A percentile compares a stretch with the other conserved stretches of the same genome.
Conservation (phyloP, 2,113 vertebrate genomes). For the Actenoides hombroni region DNA sequence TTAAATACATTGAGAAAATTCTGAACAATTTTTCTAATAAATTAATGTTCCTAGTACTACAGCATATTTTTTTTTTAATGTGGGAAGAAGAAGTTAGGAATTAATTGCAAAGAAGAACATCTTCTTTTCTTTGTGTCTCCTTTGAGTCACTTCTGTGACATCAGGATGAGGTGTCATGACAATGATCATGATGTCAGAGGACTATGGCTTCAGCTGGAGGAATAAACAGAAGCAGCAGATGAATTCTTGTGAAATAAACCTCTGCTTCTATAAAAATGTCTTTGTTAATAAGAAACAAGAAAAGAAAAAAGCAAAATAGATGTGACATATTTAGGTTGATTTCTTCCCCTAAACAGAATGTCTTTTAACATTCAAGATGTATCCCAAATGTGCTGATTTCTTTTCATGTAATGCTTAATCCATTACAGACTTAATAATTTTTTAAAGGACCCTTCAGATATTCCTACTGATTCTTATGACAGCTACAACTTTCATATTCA, state of each 20-base stretch:
- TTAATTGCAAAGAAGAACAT: not conserved
- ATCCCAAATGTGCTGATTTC: not conserved
- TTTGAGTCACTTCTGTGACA: not conserved
- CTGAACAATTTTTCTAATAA: not conserved
- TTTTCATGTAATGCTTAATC: not conserved
- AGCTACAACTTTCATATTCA: not conserved
- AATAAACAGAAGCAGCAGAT: slow-evolving; percentile 7
- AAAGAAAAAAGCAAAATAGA: slow-evolving; percentile 1
- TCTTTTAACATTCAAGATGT: not conserved
- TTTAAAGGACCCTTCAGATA: not conserved
- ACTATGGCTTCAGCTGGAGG: not conserved
- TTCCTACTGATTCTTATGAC: not conserved
- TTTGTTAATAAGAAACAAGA: slow-evolving; percentile 5
- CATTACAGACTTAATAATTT: not conserved
- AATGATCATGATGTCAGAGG: not conserved
- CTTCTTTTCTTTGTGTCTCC: not conserved
- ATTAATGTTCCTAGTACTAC: not conserved
- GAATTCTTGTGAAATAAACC: not conserved
- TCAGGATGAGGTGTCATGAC: not conserved
- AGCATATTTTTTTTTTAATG: no score
- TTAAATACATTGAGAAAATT: not conserved
- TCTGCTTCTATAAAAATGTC: not conserved
- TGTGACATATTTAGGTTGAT: slow-evolving; percentile 38
- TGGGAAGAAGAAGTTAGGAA: not conserved
- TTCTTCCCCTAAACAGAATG: not conserved